These are phyloP conservation scores for Polyploca ridens DNA, from an alignment of 2,888 invertebrate species.

Conservation along the genomic window DNA sequence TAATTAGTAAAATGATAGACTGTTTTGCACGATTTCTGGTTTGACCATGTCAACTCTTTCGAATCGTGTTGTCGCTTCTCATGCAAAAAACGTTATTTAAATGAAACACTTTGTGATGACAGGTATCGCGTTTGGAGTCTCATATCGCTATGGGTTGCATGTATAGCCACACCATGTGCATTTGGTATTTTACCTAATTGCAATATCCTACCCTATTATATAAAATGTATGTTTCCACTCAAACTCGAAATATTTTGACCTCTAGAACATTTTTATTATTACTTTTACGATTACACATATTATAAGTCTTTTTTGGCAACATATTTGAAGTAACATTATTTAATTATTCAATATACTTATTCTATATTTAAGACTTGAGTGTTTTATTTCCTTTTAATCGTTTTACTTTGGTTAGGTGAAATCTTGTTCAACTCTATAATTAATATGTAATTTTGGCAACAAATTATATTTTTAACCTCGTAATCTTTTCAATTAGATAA, in stretches of 20 bases:
- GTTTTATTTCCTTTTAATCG: slow-evolving; percentile 61
- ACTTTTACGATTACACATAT: slow-evolving; percentile 80
- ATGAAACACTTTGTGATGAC: slow-evolving; percentile 72
- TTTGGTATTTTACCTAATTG: slow-evolving; percentile 58
- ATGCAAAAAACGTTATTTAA: slow-evolving; percentile 39
- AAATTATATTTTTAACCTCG: background rate
- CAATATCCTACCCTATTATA: slow-evolving; percentile 59
- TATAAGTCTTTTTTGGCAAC: slow-evolving; percentile 82
- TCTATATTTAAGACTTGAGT: slow-evolving; percentile 75
- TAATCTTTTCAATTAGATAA: too few relatives aligned
- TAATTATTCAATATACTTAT: slow-evolving; percentile 85
- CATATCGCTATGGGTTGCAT: slow-evolving; percentile 42
- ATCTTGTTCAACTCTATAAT: background rate
- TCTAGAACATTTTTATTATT: slow-evolving; percentile 79
- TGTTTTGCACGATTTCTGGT: slow-evolving; percentile 78
- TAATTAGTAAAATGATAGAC: slow-evolving; percentile 79
- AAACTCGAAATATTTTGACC: slow-evolving; percentile 77
- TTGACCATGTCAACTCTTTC: slow-evolving; percentile 51
- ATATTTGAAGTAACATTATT: slow-evolving; percentile 84
- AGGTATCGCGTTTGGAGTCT: slow-evolving; percentile 48
- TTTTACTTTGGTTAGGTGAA: slow-evolving; percentile 10
- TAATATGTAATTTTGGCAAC: background rate
- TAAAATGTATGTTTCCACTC: slow-evolving; percentile 67
- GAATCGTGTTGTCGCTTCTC: slow-evolving; percentile 52
- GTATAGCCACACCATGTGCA: slow-evolving; percentile 49